Percentiles rank a stretch among this genome's conserved stretches.
Evolutionary conservation across 2,113 vertebrate genomes (phyloP).

Genomic region (Equus quagga): DNA sequence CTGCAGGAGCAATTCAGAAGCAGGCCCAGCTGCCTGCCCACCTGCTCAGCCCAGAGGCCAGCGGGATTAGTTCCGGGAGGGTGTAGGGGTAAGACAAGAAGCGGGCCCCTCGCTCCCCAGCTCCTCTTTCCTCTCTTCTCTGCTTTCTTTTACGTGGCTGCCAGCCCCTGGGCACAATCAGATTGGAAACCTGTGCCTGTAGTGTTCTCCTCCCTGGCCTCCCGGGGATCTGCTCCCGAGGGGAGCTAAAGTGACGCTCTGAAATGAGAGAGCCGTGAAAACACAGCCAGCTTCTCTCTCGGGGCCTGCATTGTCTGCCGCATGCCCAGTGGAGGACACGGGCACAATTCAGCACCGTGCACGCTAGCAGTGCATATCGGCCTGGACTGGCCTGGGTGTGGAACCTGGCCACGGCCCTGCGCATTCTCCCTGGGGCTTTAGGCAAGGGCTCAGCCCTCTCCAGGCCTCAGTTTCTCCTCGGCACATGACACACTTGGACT

Average conservation of each 20-base stretch:
- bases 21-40: slow-evolving; percentile 50
- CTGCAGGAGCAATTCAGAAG: background rate
- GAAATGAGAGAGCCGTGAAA: slow-evolving; percentile 54
- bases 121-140: slow-evolving; percentile 66
- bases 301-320: background rate
- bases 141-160: slow-evolving; percentile 27
- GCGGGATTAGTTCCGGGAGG: background rate
- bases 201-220: background rate
- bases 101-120: background rate
- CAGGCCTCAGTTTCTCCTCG: background rate
- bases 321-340: background rate
- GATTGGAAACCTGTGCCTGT: slow-evolving; percentile 44
- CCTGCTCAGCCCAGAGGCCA: slow-evolving; percentile 25
- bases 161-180: slow-evolving; percentile 40
- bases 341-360: background rate
- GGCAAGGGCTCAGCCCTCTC: background rate
- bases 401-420: accelerated
- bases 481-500: background rate
- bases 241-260: slow-evolving; percentile 64
- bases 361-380: background rate
- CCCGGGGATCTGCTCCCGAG: background rate
- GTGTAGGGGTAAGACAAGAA: slow-evolving; percentile 28
- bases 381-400: accelerated
- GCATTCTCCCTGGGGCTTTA: background rate
- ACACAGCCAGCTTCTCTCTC: background rate